phyloP scores from a whole-genome alignment of 1,140 invertebrate genomes.

The Drosophila lacteicornis region DNA sequence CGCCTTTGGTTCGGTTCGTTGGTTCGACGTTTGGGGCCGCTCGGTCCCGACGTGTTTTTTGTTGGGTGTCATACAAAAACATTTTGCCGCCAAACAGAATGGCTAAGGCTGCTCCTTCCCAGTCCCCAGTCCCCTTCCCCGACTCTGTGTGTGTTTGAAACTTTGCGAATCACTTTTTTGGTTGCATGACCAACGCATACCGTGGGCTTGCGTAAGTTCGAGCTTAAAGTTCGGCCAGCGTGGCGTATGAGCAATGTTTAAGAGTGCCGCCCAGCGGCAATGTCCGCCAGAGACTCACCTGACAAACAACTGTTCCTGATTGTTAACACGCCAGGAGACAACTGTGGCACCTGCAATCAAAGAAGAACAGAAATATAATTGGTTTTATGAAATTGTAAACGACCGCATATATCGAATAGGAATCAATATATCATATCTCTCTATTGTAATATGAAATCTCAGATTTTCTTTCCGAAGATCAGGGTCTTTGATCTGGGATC shows the following conservation, averaged over 20 bases:
- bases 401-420: not conserved
- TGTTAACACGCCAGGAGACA: constrained; percentile 97
- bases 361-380: constrained; percentile 39
- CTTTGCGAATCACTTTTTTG: constrained; percentile 81
- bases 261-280: constrained; percentile 9
- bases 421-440: not conserved
- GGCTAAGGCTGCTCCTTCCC: constrained; percentile 61
- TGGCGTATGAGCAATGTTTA: constrained; percentile 68
- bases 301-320: constrained; percentile 97
- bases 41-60: constrained; percentile 68
- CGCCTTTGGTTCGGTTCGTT: constrained; percentile 63
- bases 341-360: constrained; percentile 93
- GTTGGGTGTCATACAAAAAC: constrained; percentile 74
- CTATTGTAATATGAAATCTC: too few species aligned
- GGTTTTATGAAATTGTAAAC: not conserved
- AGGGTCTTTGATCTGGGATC: not conserved
- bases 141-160: constrained; percentile 57
- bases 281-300: constrained; percentile 88
- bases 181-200: constrained; percentile 77
- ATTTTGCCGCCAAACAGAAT: constrained; percentile 83
- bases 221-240: constrained; percentile 58
- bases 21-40: constrained; percentile 59
- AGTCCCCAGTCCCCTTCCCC: not conserved
- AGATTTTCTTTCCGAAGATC: not conserved
- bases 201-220: constrained; percentile 71